Percentiles rank a stretch among this genome's conserved stretches.
phyloP scores from a whole-genome alignment of 2,888 invertebrate genomes.

The Acronicta leporina region DNA sequence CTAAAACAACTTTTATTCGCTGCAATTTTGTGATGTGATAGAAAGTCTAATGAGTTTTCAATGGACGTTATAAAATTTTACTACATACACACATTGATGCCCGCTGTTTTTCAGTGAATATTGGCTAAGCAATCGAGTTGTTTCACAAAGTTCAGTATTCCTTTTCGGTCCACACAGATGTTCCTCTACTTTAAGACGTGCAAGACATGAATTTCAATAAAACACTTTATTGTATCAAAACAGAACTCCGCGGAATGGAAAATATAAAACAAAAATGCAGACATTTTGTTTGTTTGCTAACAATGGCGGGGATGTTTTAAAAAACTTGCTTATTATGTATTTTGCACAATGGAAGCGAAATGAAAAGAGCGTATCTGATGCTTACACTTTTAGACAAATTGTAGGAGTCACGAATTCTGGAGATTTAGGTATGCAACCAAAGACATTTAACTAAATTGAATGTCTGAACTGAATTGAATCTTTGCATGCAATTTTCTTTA shows the following conservation, averaged over 20 bases:
- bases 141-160: constrained; percentile 52
- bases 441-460: neutral
- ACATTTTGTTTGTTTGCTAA: constrained; percentile 40
- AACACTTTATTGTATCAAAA: constrained; percentile 40
- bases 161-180: constrained; percentile 35
- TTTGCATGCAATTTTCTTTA: neutral
- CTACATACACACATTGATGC: neutral
- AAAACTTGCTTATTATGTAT: constrained; percentile 38
- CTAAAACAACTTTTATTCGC: constrained; percentile 25
- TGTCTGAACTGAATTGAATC: neutral
- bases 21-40: neutral
- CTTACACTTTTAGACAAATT: constrained; percentile 44
- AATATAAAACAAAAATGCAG: constrained; percentile 39
- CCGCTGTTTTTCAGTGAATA: constrained; percentile 19
- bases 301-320: constrained; percentile 42
- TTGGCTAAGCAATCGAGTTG: constrained; percentile 37
- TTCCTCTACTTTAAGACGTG: constrained; percentile 43
- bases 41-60: too few species aligned
- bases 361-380: constrained; percentile 39
- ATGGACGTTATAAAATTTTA: too few species aligned
- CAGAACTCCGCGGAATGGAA: constrained; percentile 24
- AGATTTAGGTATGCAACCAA: constrained; percentile 12
- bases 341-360: constrained; percentile 42
- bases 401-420: constrained; percentile 24
- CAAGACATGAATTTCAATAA: constrained; percentile 55